A percentile compares a stretch with the other conserved stretches of the same genome.
Conservation (phyloP, 2,888 invertebrate genomes). For the Pyrocoelia pectoralis region DNA sequence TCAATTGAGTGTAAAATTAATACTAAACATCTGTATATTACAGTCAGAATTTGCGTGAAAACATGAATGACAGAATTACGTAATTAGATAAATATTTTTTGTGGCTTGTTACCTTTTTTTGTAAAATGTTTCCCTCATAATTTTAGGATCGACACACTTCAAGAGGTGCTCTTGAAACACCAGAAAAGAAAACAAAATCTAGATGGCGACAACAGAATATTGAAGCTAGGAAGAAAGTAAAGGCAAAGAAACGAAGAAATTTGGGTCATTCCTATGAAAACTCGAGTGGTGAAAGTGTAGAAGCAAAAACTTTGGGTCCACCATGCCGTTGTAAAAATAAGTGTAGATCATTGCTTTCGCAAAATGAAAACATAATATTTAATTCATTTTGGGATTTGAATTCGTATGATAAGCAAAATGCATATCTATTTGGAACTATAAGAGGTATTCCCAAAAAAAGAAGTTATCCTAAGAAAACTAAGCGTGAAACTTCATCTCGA, state of each 20-base stretch:
- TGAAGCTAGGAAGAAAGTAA: neutral
- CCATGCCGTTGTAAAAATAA: constrained; percentile 1
- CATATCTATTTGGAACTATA: constrained; percentile 18
- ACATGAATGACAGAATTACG: no score
- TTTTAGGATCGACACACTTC: no score
- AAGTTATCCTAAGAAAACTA: constrained; percentile 29
- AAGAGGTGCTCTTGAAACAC: neutral
- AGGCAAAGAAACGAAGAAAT: neutral
- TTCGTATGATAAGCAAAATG: constrained; percentile 21
- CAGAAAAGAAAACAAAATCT: neutral
- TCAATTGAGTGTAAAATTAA: no score
- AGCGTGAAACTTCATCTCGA: constrained; percentile 20
- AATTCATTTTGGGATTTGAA: constrained; percentile 4
- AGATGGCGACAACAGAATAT: neutral
- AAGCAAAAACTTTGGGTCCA: neutral
- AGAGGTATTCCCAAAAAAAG: constrained; percentile 27
- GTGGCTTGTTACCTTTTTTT: no score
- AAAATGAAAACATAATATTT: constrained; percentile 9
- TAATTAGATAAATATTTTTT: no score
- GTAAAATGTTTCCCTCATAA: no score
- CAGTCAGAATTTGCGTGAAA: no score
- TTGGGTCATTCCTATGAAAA: neutral
- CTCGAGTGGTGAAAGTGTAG: neutral
- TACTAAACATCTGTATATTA: no score
- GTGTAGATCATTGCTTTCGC: neutral